These are phyloP conservation scores for Notospermus geniculatus DNA, from an alignment of 1,140 invertebrate species.

Conservation along the genomic window DNA sequence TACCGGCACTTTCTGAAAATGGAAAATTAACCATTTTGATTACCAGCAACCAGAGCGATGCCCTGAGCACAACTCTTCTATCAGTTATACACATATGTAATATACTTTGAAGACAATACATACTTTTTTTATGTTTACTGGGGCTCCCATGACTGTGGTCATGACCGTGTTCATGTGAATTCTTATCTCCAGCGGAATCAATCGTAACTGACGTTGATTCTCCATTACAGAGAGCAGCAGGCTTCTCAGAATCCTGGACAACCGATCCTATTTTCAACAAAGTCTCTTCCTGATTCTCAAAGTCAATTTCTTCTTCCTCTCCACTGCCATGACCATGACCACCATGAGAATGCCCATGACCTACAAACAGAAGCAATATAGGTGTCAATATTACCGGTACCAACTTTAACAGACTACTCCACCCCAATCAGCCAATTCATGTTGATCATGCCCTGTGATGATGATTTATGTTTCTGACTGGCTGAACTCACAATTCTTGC, in stretches of 20 bases:
- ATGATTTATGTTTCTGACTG: too few species aligned
- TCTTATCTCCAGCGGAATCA: not conserved
- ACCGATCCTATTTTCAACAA: slow-evolving; percentile 3
- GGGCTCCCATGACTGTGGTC: slow-evolving; percentile 36
- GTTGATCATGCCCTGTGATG: too few species aligned
- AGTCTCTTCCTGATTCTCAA: not conserved
- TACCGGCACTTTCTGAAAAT: slow-evolving; percentile 28
- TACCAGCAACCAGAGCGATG: too few species aligned
- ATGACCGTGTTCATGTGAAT: slow-evolving; percentile 6
- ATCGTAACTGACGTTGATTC: not conserved
- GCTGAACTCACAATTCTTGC: too few species aligned
- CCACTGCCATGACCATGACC: slow-evolving; percentile 10
- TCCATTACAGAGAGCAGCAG: not conserved
- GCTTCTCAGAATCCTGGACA: not conserved
- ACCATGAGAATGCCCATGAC: slow-evolving; percentile 23
- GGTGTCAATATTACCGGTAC: too few species aligned
- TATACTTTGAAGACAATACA: too few species aligned
- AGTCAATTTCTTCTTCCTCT: slow-evolving; percentile 5
- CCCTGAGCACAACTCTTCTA: too few species aligned
- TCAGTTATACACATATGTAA: too few species aligned
- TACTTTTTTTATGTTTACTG: slow-evolving; percentile 7
- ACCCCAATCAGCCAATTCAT: too few species aligned
- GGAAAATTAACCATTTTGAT: too few species aligned
- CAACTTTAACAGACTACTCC: too few species aligned
- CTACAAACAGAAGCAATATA: too few species aligned